A percentile compares a stretch with the other conserved stretches of the same genome.
phyloP scores from a whole-genome alignment of 2,113 vertebrate species.

The Shinisaurus crocodilurus region DNA sequence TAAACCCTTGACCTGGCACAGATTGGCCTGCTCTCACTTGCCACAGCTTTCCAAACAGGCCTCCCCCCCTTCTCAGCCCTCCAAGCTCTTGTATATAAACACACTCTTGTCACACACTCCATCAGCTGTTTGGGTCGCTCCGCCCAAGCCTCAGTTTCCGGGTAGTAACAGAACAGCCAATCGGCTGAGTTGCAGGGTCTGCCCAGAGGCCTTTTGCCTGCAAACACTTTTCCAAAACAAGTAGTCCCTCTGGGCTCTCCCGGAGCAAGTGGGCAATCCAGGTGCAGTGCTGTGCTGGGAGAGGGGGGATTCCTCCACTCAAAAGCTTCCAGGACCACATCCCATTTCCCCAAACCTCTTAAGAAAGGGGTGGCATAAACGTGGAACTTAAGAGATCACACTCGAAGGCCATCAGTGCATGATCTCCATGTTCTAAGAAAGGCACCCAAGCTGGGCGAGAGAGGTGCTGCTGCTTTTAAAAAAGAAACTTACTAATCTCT shows the following conservation, averaged over 20 bases:
- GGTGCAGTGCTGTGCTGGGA: no score
- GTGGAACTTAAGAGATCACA: neutral
- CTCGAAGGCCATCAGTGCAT: slow-evolving; percentile 2
- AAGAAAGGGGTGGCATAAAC: rapidly evolving
- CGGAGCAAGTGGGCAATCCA: no score
- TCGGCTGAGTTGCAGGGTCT: slow-evolving; percentile 77
- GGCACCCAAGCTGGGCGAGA: neutral
- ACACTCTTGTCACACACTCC: slow-evolving; percentile 79
- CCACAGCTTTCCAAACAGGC: neutral
- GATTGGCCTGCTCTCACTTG: neutral
- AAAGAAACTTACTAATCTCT: neutral
- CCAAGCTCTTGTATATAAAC: slow-evolving; percentile 76
- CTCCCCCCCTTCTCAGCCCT: slow-evolving; percentile 37
- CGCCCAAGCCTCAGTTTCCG: slow-evolving; percentile 87
- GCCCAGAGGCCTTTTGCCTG: slow-evolving; percentile 77
- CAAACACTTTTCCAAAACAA: slow-evolving; percentile 81
- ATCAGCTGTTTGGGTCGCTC: slow-evolving; percentile 84
- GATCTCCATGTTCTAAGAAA: neutral
- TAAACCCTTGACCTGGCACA: neutral
- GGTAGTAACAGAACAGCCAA: slow-evolving; percentile 97
- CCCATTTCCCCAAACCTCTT: rapidly evolving
- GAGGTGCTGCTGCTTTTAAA: no score
- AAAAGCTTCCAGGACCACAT: rapidly evolving
- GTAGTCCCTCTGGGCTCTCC: slow-evolving; percentile 54
- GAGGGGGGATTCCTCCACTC: no score